Evolutionary conservation across 2,888 invertebrate species (phyloP), one percentile per base, ranked within the genome.

Genomic region (Diarsia rubi): DNA sequence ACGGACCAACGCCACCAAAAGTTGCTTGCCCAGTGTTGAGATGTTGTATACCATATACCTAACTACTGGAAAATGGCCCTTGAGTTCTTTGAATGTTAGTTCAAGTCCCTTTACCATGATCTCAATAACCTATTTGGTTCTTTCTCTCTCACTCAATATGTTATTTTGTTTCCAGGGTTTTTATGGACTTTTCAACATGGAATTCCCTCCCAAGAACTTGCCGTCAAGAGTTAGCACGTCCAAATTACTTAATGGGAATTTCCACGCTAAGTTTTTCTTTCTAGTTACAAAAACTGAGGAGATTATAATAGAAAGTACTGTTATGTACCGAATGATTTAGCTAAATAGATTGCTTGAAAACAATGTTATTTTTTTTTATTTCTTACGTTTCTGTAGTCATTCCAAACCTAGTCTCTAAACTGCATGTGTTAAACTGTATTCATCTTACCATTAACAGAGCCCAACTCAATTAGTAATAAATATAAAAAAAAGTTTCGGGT

Each of bases 151-250:
- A 5, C 21, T 60, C 27, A 11, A 9, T 27, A 0, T 19, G 12
- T 24, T 9, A n/a, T 60, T 78, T 62, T 16, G 9, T 64, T 88
- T 42, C 5, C 81, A 89, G 89, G 87, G 84, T 11, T 12, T 27
- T 5, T 81, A 87, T 19, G 47, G 62, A 14, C 12, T 88, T 11
- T 74, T n/a, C n/a, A 82, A 88, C 49, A 45, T 88, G 27, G 85
- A 85, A 19, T 64, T 89, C 0, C 88, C 88, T 21, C 86, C 88
- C 0, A 86, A 86, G 27, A 81, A 86, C 57, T 68, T 84, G 1
- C 89, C 88, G n/a, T n/a, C n/a, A n/a, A n/a, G n/a, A 5, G 1
- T n/a, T 16, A 27, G 0, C 1, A 9, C 67, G 0, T 0, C 16
- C 1, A 45, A 27, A 19, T 24, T 57, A 8, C 0, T 67, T 0